Percentiles rank a stretch among this genome's conserved stretches.
Conservation (phyloP, 2,113 vertebrate genomes). For the Acrocephalus kingi region DNA sequence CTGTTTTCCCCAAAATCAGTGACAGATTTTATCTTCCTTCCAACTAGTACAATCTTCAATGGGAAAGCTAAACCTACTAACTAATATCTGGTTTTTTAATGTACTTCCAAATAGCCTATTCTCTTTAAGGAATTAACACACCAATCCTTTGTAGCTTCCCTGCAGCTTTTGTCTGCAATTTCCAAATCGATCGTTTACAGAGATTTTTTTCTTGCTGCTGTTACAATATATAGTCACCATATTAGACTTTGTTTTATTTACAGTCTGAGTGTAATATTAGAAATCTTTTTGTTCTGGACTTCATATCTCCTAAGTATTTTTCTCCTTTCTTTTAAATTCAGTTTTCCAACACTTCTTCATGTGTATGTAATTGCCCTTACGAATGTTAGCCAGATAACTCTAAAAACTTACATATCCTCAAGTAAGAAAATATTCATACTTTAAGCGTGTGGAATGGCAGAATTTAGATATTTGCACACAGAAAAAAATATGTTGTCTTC, state of each 20-base stretch:
- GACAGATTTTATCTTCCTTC: neutral
- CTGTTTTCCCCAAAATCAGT: neutral
- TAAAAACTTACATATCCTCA: neutral
- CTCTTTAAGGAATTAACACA: neutral
- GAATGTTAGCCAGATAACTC: neutral
- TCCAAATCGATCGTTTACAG: neutral
- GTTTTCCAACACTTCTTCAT: neutral
- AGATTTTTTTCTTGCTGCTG: neutral
- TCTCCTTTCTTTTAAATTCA: neutral
- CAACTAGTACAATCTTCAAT: neutral
- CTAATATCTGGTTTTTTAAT: neutral
- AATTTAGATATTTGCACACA: neutral
- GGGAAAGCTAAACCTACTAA: neutral
- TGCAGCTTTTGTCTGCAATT: neutral
- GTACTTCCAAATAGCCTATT: neutral
- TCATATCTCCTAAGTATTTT: neutral
- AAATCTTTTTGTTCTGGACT: neutral
- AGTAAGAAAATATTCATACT: neutral
- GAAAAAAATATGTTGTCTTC: neutral
- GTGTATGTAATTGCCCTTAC: neutral
- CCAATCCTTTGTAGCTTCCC: neutral
- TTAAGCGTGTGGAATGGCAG: neutral
- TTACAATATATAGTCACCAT: neutral
- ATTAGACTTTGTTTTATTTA: neutral
- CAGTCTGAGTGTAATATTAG: neutral